Conservation (phyloP, 2,113 vertebrate species). For the Eira barbara region DNA sequence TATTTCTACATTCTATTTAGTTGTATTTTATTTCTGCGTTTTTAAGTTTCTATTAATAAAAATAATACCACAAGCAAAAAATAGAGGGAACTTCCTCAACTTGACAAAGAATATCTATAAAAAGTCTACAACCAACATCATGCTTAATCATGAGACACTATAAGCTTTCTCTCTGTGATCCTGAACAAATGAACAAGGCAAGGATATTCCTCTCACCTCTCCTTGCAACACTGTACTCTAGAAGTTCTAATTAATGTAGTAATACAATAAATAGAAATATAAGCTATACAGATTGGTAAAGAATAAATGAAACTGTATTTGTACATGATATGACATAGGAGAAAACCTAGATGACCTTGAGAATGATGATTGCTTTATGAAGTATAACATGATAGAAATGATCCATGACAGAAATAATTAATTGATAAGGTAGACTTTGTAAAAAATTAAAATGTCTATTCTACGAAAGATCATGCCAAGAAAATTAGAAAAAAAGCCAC, state of each 20-base stretch:
- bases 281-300: neutral
- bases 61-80: neutral
- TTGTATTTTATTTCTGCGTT: neutral
- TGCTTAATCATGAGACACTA: neutral
- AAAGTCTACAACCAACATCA: neutral
- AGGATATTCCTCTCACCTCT: neutral
- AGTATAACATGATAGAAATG: neutral
- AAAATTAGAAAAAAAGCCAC: neutral
- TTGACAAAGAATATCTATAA: neutral
- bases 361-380: neutral
- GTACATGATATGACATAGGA: neutral
- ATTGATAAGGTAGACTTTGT: neutral
- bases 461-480: neutral
- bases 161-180: neutral
- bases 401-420: neutral
- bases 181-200: neutral
- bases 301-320: neutral
- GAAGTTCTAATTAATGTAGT: neutral
- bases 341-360: neutral
- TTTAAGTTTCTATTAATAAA: neutral
- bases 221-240: neutral
- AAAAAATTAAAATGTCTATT: neutral
- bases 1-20: neutral
- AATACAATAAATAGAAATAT: neutral
- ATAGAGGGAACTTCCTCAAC: too few species aligned